phyloP scores from a whole-genome alignment of 2,113 vertebrate genomes.

The Pomatostomus ruficeps region DNA sequence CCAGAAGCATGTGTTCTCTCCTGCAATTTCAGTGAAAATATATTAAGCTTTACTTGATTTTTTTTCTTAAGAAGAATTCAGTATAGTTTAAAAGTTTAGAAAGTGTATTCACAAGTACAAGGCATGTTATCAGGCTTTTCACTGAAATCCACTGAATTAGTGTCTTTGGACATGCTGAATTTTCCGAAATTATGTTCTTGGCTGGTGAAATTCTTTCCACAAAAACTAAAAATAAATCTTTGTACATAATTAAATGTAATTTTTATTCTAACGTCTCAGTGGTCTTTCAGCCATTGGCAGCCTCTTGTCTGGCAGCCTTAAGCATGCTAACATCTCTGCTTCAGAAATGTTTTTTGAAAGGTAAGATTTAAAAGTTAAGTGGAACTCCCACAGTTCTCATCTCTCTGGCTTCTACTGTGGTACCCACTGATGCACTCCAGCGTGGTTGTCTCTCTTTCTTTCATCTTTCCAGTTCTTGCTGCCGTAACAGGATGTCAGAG shows the following conservation, averaged over 20 bases:
- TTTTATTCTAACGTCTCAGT: background rate
- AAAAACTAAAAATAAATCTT: background rate
- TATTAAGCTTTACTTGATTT: background rate
- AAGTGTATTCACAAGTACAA: background rate
- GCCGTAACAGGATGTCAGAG: background rate
- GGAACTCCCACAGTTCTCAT: background rate
- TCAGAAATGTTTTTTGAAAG: background rate
- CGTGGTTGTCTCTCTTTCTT: background rate
- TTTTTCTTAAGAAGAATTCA: background rate
- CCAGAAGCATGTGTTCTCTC: background rate
- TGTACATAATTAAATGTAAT: background rate
- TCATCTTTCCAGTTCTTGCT: background rate
- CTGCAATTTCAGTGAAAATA: background rate
- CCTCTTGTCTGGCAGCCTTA: background rate
- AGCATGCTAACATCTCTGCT: background rate
- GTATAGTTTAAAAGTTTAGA: background rate
- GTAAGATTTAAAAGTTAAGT: background rate
- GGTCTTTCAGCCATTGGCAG: background rate
- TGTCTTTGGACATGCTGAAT: background rate
- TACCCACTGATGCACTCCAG: background rate
- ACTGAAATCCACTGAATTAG: background rate
- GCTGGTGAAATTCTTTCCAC: background rate
- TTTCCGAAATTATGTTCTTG: background rate
- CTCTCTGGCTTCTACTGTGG: background rate
- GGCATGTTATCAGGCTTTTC: background rate